Conservation (phyloP, 2,888 invertebrate species). For the Drosophila paranaensis region DNA sequence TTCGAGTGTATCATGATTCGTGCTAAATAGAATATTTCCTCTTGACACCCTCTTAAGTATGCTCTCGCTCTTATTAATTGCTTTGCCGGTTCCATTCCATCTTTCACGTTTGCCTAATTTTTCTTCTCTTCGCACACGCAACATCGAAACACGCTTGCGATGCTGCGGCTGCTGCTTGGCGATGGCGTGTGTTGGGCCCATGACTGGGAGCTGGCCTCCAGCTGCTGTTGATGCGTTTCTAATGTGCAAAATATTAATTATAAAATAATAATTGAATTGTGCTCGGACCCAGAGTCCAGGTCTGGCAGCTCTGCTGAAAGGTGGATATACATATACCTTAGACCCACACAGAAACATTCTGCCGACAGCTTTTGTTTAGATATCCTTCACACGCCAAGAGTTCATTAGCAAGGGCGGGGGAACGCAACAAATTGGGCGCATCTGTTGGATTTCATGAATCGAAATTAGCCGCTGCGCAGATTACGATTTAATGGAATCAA, state of each 20-base stretch:
- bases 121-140: conserved; percentile 64
- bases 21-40: conserved; percentile 38
- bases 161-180: conserved; percentile 4
- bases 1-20: conserved; percentile 21
- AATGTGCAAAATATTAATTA: conserved; percentile 80
- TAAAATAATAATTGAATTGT: conserved; percentile 81
- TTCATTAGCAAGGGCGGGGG: conserved; percentile 58
- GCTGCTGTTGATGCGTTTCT: conserved; percentile 78
- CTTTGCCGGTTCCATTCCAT: conserved; percentile 30
- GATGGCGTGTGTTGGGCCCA: conserved; percentile 59
- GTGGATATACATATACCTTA: conserved; percentile 37
- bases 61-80: conserved; percentile 62
- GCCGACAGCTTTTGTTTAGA: conserved; percentile 46
- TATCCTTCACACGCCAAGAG: conserved; percentile 67
- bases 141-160: conserved; percentile 48
- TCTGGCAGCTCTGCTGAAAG: conserved; percentile 58
- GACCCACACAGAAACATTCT: not conserved
- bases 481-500: conserved; percentile 62
- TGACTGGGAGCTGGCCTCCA: conserved; percentile 44
- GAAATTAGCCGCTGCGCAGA: conserved; percentile 36
- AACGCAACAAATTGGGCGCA: conserved; percentile 41
- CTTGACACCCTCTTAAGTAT: conserved; percentile 26
- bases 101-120: conserved; percentile 59
- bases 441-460: conserved; percentile 58
- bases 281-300: conserved; percentile 28